Conservation (phyloP, 1,140 invertebrate species). For the Pseudomyrmex dendroicus region DNA sequence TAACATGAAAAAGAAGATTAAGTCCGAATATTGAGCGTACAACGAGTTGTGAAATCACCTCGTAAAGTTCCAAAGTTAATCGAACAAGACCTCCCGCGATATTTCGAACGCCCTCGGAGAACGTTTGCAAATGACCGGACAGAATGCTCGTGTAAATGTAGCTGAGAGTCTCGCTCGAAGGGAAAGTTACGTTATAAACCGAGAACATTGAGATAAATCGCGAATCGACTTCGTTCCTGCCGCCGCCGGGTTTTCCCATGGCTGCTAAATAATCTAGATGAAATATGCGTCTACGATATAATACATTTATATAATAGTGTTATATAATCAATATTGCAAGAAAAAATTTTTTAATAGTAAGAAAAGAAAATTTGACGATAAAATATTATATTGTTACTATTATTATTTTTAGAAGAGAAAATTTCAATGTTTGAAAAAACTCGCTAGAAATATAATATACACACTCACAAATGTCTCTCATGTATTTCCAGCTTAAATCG, state of each 20-base stretch:
- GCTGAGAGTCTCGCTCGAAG: slow-evolving; percentile 90
- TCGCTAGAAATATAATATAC: neutral
- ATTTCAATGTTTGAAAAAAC: neutral
- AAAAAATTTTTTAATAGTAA: neutral
- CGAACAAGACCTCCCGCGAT: slow-evolving; percentile 89
- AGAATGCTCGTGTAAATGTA: slow-evolving; percentile 95
- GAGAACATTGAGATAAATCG: slow-evolving; percentile 95
- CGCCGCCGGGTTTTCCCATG: slow-evolving; percentile 93
- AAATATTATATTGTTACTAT: neutral
- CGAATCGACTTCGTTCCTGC: slow-evolving; percentile 95
- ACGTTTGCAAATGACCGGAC: slow-evolving; percentile 90
- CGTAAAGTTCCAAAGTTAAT: slow-evolving; percentile 93
- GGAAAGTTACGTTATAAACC: slow-evolving; percentile 94
- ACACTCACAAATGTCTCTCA: slow-evolving; percentile 91
- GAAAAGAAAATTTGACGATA: neutral
- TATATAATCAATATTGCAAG: neutral
- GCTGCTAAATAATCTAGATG: slow-evolving; percentile 89
- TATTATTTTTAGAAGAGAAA: neutral
- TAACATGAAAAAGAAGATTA: neutral
- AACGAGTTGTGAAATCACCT: slow-evolving; percentile 84
- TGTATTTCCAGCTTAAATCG: slow-evolving; percentile 94
- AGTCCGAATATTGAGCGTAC: neutral
- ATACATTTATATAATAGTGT: slow-evolving; percentile 11
- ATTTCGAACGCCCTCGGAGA: slow-evolving; percentile 88
- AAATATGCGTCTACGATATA: neutral